These are phyloP conservation scores for Parnassius glacialis DNA, from an alignment of 2,888 invertebrate genomes.

Conservation along the genomic window DNA sequence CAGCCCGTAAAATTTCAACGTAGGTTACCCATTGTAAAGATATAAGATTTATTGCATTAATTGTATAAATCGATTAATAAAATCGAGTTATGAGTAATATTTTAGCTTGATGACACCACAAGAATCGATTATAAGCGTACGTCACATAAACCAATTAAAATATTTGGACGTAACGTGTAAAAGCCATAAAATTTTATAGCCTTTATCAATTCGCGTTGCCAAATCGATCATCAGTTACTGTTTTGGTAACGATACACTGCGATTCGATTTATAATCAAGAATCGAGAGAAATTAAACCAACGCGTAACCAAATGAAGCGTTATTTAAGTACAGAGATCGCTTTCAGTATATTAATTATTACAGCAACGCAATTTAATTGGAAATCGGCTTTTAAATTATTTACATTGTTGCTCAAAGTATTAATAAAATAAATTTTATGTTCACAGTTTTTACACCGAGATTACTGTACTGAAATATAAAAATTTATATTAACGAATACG, in stretches of 20 bases:
- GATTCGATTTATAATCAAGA: constrained; percentile 58
- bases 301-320: constrained; percentile 17
- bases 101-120: constrained; percentile 14
- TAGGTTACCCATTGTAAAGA: constrained; percentile 5
- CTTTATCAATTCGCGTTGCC: constrained; percentile 14
- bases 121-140: constrained; percentile 7
- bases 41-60: constrained; percentile 10
- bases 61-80: constrained; percentile 14
- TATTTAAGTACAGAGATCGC: constrained; percentile 13
- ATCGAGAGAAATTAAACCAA: constrained; percentile 40
- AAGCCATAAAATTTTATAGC: constrained; percentile 18
- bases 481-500: no score
- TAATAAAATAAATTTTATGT: neutral
- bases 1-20: neutral
- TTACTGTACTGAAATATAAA: no score
- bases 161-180: constrained; percentile 16
- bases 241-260: constrained; percentile 58
- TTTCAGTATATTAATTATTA: constrained; percentile 22
- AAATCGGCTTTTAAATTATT: constrained; percentile 14
- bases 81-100: constrained; percentile 5
- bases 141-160: constrained; percentile 15
- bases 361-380: constrained; percentile 19
- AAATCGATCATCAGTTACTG: constrained; percentile 43
- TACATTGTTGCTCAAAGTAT: constrained; percentile 1
- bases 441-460: no score